Evolutionary conservation across 2,888 invertebrate species (phyloP), one percentile per base, ranked within the genome.

Genomic region (Trichacis sp.): DNA sequence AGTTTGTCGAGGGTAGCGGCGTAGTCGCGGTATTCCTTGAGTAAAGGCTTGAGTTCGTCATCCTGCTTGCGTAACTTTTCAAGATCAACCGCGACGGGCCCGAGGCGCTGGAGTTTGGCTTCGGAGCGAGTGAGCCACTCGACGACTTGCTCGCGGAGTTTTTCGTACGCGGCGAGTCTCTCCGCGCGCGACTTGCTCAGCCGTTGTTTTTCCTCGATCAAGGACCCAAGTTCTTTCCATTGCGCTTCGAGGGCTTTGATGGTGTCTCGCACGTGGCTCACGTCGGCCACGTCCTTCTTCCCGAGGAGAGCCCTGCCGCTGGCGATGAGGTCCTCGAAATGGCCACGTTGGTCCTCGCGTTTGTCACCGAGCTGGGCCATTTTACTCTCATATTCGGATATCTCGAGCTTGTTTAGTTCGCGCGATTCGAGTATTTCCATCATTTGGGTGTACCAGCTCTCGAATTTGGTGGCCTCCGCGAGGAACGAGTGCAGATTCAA

Each of bases 281-380:
- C 93, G 79, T 96, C 96, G 0, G 95, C 95, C 45, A 96, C 93
- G 77, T 96, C 96, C 72, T 95, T 93, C 86, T 93, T 92, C 8
- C 91, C 86, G 50, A 95, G 89, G 56, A 96, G 86, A 52, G 90
- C 91, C 79, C 93, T 94, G 53, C 96, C 96, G 69, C 88, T 89
- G n/a, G 89, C 88, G 6, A 96, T 88, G 65, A 93, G 91, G 69
- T 92, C 92, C 69, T 96, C 96, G 65, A 93, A 91, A 42, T 70
- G 74, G 11, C 85, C 84, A 5, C 85, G 82, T 50, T 86, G 85
- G 43, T 87, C 85, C 30, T 88, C 87, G 77, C 92, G 88, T 71
- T 88, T 88, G 14, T 87, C 85, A 5, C 88, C 87, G 49, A 91
- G 81, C 47, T 89, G 88, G 0, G 85, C 83, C 62, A 90, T 85